These are phyloP conservation scores for Parazoanthus atlanticus DNA, from an alignment of 92 coral and sea anemone species.

Conservation along the genomic window DNA sequence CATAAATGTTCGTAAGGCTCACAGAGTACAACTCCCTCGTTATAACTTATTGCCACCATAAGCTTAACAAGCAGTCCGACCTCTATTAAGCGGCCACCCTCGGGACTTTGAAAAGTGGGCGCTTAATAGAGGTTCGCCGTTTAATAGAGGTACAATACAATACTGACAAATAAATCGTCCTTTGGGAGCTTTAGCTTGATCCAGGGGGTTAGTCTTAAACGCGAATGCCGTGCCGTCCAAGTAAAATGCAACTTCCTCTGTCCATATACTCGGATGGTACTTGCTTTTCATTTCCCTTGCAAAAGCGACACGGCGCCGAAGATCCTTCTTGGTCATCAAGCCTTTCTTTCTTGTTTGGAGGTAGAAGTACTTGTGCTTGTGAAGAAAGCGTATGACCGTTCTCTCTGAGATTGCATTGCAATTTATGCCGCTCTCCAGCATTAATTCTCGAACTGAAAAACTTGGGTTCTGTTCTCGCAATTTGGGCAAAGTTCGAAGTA, in stretches of 20 bases:
- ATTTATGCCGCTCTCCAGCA: constrained; percentile 37
- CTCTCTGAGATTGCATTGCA: constrained; percentile 13
- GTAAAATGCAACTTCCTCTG: constrained; percentile 50
- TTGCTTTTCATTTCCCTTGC: constrained; percentile 43
- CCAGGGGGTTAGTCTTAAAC: constrained; percentile 53
- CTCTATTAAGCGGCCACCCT: no score
- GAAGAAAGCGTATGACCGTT: constrained; percentile 48
- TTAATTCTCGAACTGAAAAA: constrained; percentile 38
- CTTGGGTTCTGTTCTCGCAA: constrained; percentile 47
- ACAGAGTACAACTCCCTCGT: constrained; percentile 53
- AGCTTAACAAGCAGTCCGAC: constrained; percentile 51
- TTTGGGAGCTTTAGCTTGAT: constrained; percentile 50
- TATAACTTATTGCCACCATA: constrained; percentile 57
- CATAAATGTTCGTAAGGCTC: constrained; percentile 52
- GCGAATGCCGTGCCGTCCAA: constrained; percentile 60
- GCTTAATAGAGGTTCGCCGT: no score
- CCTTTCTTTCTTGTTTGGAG: constrained; percentile 60
- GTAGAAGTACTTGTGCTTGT: constrained; percentile 47
- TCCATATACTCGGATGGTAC: constrained; percentile 51
- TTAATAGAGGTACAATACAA: no score
- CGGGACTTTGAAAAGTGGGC: no score
- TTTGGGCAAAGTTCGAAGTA: constrained; percentile 39
- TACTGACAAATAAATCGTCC: no score
- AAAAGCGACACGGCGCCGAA: constrained; percentile 42
- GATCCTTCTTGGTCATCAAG: constrained; percentile 45